These are phyloP conservation scores for Orgyia antiqua DNA, from an alignment of 2,888 invertebrate genomes.

Conservation along the genomic window DNA sequence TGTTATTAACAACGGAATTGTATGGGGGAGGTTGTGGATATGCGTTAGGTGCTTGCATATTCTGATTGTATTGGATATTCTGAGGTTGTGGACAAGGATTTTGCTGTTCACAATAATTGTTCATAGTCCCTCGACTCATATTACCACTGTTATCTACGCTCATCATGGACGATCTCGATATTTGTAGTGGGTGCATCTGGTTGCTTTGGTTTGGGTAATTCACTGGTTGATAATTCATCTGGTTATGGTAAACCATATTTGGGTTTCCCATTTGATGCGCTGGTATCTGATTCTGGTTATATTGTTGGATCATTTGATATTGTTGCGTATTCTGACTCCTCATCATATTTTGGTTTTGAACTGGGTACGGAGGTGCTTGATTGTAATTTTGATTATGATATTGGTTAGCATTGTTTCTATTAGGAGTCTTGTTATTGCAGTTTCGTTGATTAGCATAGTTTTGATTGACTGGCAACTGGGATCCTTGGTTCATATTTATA, in stretches of 20 bases:
- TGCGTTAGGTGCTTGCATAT: constrained; percentile 30
- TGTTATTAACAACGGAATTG: constrained; percentile 60
- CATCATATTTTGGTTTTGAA: constrained; percentile 53
- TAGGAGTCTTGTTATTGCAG: constrained; percentile 49
- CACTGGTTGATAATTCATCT: constrained; percentile 53
- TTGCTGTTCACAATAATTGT: constrained; percentile 58
- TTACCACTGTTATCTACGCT: constrained; percentile 68
- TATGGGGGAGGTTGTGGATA: constrained; percentile 65
- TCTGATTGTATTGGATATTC: constrained; percentile 53
- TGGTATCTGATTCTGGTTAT: constrained; percentile 51
- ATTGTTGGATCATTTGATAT: constrained; percentile 61
- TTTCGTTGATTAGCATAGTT: constrained; percentile 50
- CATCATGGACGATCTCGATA: constrained; percentile 69
- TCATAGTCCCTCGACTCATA: constrained; percentile 58
- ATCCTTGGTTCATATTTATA: constrained; percentile 38
- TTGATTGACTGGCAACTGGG: constrained; percentile 39
- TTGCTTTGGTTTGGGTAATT: constrained; percentile 51
- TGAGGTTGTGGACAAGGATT: constrained; percentile 45
- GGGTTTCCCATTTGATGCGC: constrained; percentile 50
- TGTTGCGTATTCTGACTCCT: constrained; percentile 59
- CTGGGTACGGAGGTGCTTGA: constrained; percentile 50
- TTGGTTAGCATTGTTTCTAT: constrained; percentile 58
- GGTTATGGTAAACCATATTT: constrained; percentile 50
- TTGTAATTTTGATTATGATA: constrained; percentile 58
- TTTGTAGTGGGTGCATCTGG: constrained; percentile 61